These are phyloP conservation scores for Drosophila infuscata DNA, from an alignment of 2,888 invertebrate species.

Conservation along the genomic window DNA sequence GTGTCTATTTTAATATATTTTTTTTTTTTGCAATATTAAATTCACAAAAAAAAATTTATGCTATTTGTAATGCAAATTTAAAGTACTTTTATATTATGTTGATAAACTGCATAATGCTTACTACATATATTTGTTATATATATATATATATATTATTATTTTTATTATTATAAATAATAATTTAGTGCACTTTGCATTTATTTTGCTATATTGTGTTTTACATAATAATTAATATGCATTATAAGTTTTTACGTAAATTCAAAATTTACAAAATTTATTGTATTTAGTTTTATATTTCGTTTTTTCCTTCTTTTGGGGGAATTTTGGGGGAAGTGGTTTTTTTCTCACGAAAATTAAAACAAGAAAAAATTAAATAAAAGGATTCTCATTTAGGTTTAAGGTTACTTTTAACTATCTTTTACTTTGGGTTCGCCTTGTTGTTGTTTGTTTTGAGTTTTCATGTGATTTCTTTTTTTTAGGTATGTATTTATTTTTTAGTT, in stretches of 20 bases:
- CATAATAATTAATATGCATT: slow-evolving; percentile 52
- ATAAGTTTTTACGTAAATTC: slow-evolving; percentile 69
- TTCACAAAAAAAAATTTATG: slow-evolving; percentile 73
- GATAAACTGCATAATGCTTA: slow-evolving; percentile 65
- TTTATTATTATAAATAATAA: slow-evolving; percentile 71
- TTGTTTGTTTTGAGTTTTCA: slow-evolving; percentile 37
- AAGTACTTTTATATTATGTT: slow-evolving; percentile 62
- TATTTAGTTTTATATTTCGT: slow-evolving; percentile 47
- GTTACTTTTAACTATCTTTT: slow-evolving; percentile 72
- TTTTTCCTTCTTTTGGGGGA: slow-evolving; percentile 18
- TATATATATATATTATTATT: slow-evolving; percentile 29
- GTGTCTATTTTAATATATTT: slow-evolving; percentile 49
- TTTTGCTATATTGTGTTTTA: slow-evolving; percentile 71
- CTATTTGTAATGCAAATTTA: slow-evolving; percentile 73
- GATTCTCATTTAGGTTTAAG: slow-evolving; percentile 6
- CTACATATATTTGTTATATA: slow-evolving; percentile 19
- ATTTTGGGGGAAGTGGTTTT: slow-evolving; percentile 5
- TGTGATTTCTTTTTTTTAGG: slow-evolving; percentile 25
- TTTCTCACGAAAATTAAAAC: slow-evolving; percentile 32
- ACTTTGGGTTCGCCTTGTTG: slow-evolving; percentile 65
- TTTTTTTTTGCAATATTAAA: slow-evolving; percentile 56
- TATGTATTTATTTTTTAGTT: slow-evolving; percentile 30
- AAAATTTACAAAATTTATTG: slow-evolving; percentile 76
- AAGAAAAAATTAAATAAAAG: slow-evolving; percentile 13
- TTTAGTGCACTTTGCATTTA: slow-evolving; percentile 76